Base-by-base conservation (phyloP, 2,797 vertebrate genomes). In the Coreius guichenoti region DNA sequence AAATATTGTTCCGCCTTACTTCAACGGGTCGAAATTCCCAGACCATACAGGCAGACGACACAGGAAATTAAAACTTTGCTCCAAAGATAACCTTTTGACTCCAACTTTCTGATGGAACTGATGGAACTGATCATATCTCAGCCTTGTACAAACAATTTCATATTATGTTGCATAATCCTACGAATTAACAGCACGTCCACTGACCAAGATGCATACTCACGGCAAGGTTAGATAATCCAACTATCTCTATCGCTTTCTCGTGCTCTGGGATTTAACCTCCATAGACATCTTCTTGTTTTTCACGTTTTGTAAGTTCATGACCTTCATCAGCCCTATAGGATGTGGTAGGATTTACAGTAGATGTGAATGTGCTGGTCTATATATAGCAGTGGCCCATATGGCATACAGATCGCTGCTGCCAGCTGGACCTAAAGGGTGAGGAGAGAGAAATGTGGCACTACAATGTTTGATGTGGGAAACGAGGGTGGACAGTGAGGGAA, bases 51-150 rank as follows among this genome's bases (percentile, higher is more conserved):
- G 19, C 45, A 33, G 63, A 14, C 29, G 56, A 67, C 90, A 90
- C 90, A 93, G 91, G 92, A 93, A 93, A 93, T 93, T 87, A 91
- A 93, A 92, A 86, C 88, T 87, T 87, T 78, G 83, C 72, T 73
- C 63, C 1, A 82, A 90, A 90, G 88, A 91, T 86, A 89, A 86
- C 72, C 3, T 75, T 69, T 87, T 72, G 47, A 16, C 61, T 82
- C 86, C 69, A 81, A 80, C 47, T 58, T 69, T 39, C 26, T n/a
- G n/a, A n/a, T n/a, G n/a, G n/a, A n/a, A n/a, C n/a, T n/a, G n/a
- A n/a, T n/a, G n/a, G n/a, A n/a, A n/a, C 63, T n/a, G 72, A 83
- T 54, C 87, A n/a, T 0, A 74, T 83, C 19, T 6, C 58, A 36
- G 70, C 19, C 12, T 43, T 23, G 4, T 36, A 31, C 8, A 67